Conservation (phyloP, 1,140 invertebrate genomes). For the Pomphorhynchus laevis region DNA sequence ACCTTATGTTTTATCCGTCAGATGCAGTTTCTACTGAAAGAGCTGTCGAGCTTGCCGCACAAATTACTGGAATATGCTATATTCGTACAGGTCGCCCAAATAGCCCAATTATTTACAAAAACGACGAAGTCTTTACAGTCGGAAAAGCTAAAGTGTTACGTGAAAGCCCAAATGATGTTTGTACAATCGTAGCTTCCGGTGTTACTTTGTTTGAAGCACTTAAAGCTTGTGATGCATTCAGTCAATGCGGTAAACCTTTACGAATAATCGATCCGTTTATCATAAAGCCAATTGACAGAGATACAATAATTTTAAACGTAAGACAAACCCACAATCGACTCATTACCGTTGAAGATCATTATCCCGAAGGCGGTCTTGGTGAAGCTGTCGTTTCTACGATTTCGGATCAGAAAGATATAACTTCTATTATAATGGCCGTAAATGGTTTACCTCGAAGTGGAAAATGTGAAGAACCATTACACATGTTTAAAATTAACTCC, state of each 20-base stretch:
- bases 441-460: constrained; percentile 10
- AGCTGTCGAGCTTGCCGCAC: constrained; percentile 68
- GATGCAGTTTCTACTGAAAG: constrained; percentile 73
- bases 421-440: constrained; percentile 3
- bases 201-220: constrained; percentile 63
- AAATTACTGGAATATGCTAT: constrained; percentile 68
- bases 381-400: constrained; percentile 56
- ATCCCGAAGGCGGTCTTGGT: constrained; percentile 63
- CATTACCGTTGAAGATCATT: constrained; percentile 83
- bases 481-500: constrained; percentile 10
- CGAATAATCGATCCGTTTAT: constrained; percentile 69
- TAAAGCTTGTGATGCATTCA: constrained; percentile 39
- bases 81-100: constrained; percentile 67
- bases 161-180: constrained; percentile 32
- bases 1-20: constrained; percentile 72
- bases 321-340: constrained; percentile 38
- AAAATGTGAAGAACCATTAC: constrained; percentile 10
- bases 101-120: constrained; percentile 47
- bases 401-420: constrained; percentile 4
- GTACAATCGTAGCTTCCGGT: constrained; percentile 52
- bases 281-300: constrained; percentile 58
- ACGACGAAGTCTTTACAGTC: constrained; percentile 41
- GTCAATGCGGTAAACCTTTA: constrained; percentile 27
- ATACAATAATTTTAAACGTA: constrained; percentile 37
- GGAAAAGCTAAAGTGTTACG: constrained; percentile 26